Evolutionary conservation across 1,140 invertebrate species (phyloP), one percentile per base, ranked within the genome.

Genomic region (Dolichoris vasculosae): DNA sequence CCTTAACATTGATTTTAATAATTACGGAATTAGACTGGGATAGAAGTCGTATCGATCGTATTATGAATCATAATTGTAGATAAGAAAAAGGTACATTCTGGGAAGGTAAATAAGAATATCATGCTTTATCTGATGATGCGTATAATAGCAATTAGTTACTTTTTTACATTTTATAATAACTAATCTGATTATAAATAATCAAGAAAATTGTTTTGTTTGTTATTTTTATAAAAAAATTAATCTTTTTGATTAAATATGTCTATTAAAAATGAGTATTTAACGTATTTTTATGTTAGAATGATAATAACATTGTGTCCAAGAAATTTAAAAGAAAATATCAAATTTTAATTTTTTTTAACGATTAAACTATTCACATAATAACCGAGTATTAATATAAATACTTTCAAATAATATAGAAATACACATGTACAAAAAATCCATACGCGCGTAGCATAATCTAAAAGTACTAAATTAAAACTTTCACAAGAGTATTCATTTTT

Each of bases 1-100:
- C 46, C 59, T n/a, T 35, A 55, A 38, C 30, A 48, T 48, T 55
- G 67, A 82, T 51, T 55, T 82, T 7, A 32, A 43, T 20, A 73
- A 73, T 51, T 55, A 81, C 17, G 6, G 30, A 55, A 38, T 82
- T 82, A 82, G 67, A 48, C 17, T 81, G 26, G 3, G 43, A 67
- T 32, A 46, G 26, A 69, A 82, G n/a, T 51, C 43, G 38, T 35
- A 17, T n/a, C 9, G 69, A 73, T 73, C n/a, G 17, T 26, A 73
- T 43, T n/a, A 43, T 43, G 69, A 73, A 43, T 73, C 38, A 73
- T 43, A 73, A 73, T 73, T 73, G n/a, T 1, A 40, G 78, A 81
- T 81, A 69, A 81, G 63, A 46, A 48, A 77, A 32, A 77, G 20
- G 26, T 30, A 63, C n/a, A 69, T 81, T 30, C 78, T 40, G 15